A percentile compares a stretch with the other conserved stretches of the same genome.
Evolutionary conservation across 1,140 invertebrate genomes (phyloP).

Genomic region (Zaprionus ornatus): DNA sequence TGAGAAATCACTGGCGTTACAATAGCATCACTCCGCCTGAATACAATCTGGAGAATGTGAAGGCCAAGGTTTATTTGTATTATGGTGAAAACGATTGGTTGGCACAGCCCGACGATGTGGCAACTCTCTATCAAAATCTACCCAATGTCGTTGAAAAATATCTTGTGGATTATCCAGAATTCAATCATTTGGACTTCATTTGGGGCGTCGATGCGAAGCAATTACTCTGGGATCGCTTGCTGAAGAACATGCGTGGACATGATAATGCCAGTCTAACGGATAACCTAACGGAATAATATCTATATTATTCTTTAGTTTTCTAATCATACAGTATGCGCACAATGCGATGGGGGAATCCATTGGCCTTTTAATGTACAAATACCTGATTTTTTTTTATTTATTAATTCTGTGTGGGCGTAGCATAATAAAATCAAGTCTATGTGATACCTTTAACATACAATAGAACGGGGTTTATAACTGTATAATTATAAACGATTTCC

Average conservation of each 20-base stretch:
- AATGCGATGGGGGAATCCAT: constrained; percentile 4
- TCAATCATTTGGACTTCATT: constrained; percentile 87
- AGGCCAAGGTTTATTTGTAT: constrained; percentile 87
- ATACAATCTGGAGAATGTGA: constrained; percentile 86
- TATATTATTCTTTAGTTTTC: not conserved
- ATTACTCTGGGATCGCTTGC: constrained; percentile 83
- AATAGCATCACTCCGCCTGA: constrained; percentile 85
- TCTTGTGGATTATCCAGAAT: constrained; percentile 82
- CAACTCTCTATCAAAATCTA: constrained; percentile 80
- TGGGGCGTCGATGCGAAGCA: constrained; percentile 84
- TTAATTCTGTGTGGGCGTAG: constrained; percentile 20
- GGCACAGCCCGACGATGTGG: constrained; percentile 84
- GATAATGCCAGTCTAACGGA: constrained; percentile 42
- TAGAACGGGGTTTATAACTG: too few relatives aligned
- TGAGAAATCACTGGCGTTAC: constrained; percentile 84
- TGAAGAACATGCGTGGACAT: constrained; percentile 75
- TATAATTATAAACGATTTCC: too few relatives aligned
- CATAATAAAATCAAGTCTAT: constrained; percentile 14
- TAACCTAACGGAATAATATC: constrained; percentile 13
- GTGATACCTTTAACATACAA: constrained; percentile 19
- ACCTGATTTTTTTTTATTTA: constrained; percentile 28
- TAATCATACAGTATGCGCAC: constrained; percentile 37
- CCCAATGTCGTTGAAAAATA: constrained; percentile 84
- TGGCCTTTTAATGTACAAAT: constrained; percentile 24
- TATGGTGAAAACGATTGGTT: constrained; percentile 88